These are phyloP conservation scores for Phalacrocorax pelagicus DNA, from an alignment of 2,113 vertebrate species.

Conservation along the genomic window DNA sequence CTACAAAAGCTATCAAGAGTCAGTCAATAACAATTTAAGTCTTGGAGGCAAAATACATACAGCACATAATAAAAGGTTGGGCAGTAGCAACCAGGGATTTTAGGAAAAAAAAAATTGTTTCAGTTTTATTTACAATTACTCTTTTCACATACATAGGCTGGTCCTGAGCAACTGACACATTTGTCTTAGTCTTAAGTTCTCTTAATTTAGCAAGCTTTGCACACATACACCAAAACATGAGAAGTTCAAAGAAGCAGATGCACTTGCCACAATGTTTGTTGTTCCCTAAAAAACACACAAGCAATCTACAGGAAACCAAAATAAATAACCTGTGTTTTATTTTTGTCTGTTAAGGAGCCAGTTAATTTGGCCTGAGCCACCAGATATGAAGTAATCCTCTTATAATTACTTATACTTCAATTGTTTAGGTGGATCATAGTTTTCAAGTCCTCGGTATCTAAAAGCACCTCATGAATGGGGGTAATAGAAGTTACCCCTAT, in stretches of 20 bases:
- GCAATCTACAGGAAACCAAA: neutral
- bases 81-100: rapidly evolving
- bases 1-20: neutral
- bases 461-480: neutral
- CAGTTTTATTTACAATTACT: neutral
- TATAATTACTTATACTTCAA: neutral
- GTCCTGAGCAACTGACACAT: neutral
- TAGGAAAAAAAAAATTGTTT: neutral
- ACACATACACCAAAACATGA: neutral
- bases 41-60: neutral
- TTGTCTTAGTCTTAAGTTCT: neutral
- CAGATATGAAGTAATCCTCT: neutral
- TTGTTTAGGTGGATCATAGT: neutral
- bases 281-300: neutral
- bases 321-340: neutral
- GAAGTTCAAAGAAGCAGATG: neutral
- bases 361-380: neutral
- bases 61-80: neutral
- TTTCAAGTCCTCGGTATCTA: neutral
- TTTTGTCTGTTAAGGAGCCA: neutral
- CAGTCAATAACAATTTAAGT: neutral
- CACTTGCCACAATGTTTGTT: neutral
- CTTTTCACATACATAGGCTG: neutral
- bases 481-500: neutral
- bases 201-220: neutral